These are phyloP conservation scores for Thymelicus sylvestris DNA, from an alignment of 2,888 invertebrate genomes.

Conservation along the genomic window DNA sequence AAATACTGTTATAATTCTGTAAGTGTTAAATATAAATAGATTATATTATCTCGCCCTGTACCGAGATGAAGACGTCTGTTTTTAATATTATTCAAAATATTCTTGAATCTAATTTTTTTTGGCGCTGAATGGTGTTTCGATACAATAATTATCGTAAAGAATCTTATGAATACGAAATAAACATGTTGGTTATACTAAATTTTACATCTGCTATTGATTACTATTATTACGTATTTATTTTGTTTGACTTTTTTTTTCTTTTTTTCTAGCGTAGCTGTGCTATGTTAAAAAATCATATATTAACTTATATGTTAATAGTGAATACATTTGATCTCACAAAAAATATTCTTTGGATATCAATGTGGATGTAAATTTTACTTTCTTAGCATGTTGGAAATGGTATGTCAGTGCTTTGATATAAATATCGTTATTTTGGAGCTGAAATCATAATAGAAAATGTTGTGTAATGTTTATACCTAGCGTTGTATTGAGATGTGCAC, in stretches of 20 bases:
- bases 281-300: constrained; percentile 47
- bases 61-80: constrained; percentile 65
- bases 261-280: constrained; percentile 47
- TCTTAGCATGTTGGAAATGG: constrained; percentile 25
- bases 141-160: constrained; percentile 30
- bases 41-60: constrained; percentile 67
- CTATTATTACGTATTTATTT: constrained; percentile 49
- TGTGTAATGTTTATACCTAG: neutral
- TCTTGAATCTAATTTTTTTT: constrained; percentile 54
- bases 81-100: constrained; percentile 79
- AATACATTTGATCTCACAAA: constrained; percentile 74
- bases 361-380: constrained; percentile 58
- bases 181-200: constrained; percentile 54
- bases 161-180: constrained; percentile 28
- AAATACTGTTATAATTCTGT: constrained; percentile 67
- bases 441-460: no score
- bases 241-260: constrained; percentile 45
- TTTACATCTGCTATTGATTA: constrained; percentile 52
- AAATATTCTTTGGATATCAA: constrained; percentile 56
- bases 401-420: neutral
- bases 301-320: constrained; percentile 56
- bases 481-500: neutral
- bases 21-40: constrained; percentile 78
- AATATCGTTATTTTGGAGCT: no score
- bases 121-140: constrained; percentile 48